phyloP scores from a whole-genome alignment of 2,113 vertebrate genomes.

The Lanius ludovicianus region DNA sequence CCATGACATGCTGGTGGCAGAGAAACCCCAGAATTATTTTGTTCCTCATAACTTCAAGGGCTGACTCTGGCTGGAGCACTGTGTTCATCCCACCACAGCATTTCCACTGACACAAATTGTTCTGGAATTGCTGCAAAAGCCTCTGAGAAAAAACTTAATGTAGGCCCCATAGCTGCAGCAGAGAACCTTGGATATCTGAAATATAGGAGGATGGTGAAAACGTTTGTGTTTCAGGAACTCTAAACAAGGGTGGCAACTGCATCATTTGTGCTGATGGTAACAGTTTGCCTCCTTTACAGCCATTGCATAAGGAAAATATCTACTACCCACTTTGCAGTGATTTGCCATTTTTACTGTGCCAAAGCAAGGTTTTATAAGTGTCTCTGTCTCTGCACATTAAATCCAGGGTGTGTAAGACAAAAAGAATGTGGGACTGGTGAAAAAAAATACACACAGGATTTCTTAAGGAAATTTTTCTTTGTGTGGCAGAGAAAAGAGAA shows the following conservation, averaged over 20 bases:
- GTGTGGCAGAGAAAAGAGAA: neutral
- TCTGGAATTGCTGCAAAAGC: neutral
- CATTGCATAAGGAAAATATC: neutral
- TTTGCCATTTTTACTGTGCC: conserved; percentile 12
- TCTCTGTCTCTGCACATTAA: conserved; percentile 20
- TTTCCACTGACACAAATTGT: neutral
- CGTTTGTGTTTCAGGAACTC: neutral
- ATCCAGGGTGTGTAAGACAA: conserved; percentile 13
- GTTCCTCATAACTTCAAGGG: neutral
- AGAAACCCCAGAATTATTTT: neutral
- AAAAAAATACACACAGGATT: neutral
- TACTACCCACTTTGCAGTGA: neutral
- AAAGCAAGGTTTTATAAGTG: conserved; percentile 1
- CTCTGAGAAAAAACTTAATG: neutral
- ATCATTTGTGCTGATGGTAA: neutral
- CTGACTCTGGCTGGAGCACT: neutral
- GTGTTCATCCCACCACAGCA: neutral
- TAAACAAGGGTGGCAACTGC: neutral
- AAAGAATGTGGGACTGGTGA: neutral
- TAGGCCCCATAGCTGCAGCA: neutral
- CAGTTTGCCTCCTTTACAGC: neutral
- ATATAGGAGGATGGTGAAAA: neutral
- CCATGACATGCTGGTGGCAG: neutral
- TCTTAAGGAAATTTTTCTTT: conserved; percentile 46
- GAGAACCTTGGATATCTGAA: neutral